Evolutionary conservation across 2,113 vertebrate genomes (phyloP), one percentile per base, ranked within the genome.

Genomic region (Bos indicus): DNA sequence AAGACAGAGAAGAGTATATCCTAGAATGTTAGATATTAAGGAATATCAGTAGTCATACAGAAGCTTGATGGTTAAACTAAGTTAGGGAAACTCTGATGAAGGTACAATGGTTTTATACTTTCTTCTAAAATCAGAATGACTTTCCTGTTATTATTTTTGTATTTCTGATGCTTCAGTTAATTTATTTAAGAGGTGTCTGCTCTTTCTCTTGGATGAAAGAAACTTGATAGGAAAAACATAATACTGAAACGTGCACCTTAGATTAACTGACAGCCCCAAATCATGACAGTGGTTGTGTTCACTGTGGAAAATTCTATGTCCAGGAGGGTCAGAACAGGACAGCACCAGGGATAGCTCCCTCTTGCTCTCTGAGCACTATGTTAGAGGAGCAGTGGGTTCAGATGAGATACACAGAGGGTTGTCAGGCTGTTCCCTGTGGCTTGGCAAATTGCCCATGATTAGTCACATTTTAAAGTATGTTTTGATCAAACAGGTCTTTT

Each of bases 291-390:
- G 13, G 62, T 82, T 52, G 10, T n/a, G 74, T 21, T 67, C 10
- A 6, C 54, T 60, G 2, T 1, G 6, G 33, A 17, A 90, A 74
- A 16, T 36, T 67, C 19, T 28, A 19, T 43, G 10, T n/a, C 33
- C 5, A 40, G n/a, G 23, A 48, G 7, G 8, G 16, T 91, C 43
- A 60, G 46, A 25, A 54, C 14, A 59, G 5, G 19, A 17, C 4
- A 10, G 36, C 19, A 7, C 57, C 10, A 16, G 5, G 17, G 23
- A 21, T 25, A 28, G 26, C 8, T n/a, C 40, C 30, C 52, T 52
- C 36, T 54, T n/a, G 10, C 0, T 74, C 12, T 12, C 23, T 2
- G 2, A 0, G 7, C 1, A 10, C 15, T 13, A 0, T 17, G 21
- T 36, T 46, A 52, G 30, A 15, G 26, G 25, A 30, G 25, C 25